These are phyloP conservation scores for Sminthopsis crassicaudata DNA, from an alignment of 2,113 vertebrate species.

Conservation along the genomic window DNA sequence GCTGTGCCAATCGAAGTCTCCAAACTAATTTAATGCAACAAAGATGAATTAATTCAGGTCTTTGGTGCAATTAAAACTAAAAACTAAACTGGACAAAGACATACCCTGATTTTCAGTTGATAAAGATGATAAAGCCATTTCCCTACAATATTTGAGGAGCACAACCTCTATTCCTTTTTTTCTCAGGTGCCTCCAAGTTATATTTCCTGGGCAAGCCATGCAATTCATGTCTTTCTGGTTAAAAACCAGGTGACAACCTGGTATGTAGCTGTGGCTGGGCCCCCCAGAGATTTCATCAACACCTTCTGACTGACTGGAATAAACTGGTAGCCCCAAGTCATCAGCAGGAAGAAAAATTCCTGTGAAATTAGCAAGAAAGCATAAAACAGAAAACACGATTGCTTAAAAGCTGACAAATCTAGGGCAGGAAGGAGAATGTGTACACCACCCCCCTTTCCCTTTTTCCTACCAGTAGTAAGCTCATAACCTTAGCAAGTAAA, in stretches of 20 bases:
- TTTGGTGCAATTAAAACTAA: neutral
- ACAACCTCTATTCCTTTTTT: neutral
- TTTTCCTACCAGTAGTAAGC: neutral
- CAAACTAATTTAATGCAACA: neutral
- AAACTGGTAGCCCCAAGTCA: neutral
- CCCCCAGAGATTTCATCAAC: neutral
- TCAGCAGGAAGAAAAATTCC: neutral
- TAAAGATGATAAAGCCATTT: neutral
- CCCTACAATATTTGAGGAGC: neutral
- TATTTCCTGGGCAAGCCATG: neutral
- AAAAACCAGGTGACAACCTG: neutral
- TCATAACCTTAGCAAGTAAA: neutral
- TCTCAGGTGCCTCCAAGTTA: neutral
- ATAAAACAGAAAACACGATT: neutral
- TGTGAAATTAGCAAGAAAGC: neutral
- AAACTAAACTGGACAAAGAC: neutral
- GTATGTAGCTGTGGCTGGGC: neutral
- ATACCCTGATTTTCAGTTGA: neutral
- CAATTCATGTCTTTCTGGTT: neutral
- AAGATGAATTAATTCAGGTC: neutral
- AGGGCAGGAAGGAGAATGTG: neutral
- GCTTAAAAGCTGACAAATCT: neutral
- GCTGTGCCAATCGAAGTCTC: neutral
- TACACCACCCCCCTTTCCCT: neutral
- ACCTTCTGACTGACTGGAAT: neutral